Evolutionary conservation across 2,797 vertebrate species (phyloP).

Genomic region (Rhynchonycteris naso): DNA sequence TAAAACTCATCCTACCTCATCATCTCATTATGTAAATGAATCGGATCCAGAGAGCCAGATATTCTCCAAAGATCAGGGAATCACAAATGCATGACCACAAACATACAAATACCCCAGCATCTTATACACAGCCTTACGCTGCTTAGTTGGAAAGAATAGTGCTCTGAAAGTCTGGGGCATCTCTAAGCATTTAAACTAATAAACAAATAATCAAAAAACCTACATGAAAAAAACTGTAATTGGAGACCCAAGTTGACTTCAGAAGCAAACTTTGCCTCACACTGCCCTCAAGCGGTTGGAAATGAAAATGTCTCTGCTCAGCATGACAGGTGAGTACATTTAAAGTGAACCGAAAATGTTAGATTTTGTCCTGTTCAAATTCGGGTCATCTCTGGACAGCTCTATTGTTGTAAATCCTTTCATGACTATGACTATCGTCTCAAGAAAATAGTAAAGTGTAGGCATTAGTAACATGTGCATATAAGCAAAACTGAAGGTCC

Average conservation of each 20-base stretch:
- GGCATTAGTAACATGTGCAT: not conserved
- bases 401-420: not conserved
- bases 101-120: not conserved
- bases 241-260: not conserved
- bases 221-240: not conserved
- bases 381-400: not conserved
- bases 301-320: not conserved
- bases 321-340: not conserved
- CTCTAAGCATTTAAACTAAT: not conserved
- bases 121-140: not conserved
- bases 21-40: not conserved
- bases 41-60: not conserved
- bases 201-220: not conserved
- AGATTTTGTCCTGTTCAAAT: not conserved
- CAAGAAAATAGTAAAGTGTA: not conserved
- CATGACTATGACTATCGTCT: not conserved
- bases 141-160: not conserved
- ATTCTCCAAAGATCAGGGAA: not conserved
- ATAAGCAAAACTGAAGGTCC: not conserved
- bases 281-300: slow-evolving; percentile 53
- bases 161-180: not conserved
- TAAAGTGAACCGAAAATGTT: not conserved
- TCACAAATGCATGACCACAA: not conserved
- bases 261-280: slow-evolving; percentile 12
- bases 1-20: not conserved